Evolutionary conservation across 2,888 invertebrate genomes (phyloP), one percentile per base, ranked within the genome.

Genomic region (Drosophila imparisetae): DNA sequence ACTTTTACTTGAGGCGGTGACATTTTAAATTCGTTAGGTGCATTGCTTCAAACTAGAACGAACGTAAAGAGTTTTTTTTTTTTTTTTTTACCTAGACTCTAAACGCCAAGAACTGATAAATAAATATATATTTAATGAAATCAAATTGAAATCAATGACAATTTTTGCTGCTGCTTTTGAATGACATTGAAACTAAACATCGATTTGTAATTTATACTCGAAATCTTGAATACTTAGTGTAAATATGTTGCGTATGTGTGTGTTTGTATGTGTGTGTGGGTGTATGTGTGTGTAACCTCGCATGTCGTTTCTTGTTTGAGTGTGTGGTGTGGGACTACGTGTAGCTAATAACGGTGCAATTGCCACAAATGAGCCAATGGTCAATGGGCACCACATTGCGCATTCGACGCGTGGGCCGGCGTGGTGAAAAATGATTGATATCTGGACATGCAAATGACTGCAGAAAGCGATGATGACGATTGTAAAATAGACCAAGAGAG

Each of bases 151-250:
- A 36, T 5, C 18, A 59, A 21, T 63, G 40, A 27, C 13, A 59
- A 63, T 77, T 54, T 45, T 69, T 48, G 40, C 64, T 69, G 60
- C 32, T 36, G 61, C 60, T 80, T 55, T 71, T 70, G n/a, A 86
- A 86, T 86, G 82, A 85, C 85, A 85, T 86, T 81, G 73, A 89
- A 80, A 88, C 86, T 89, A 86, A 86, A 86, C 90, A 89, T 86
- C 90, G 85, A 86, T 85, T 72, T 63, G 71, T 82, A 61, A 55
- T 75, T 57, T 50, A 32, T 70, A 55, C 71, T 70, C 71, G 40
- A 62, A 62, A 40, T 62, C 27, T 55, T 50, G 54, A 52, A n/a
- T 57, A 24, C 30, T 29, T 27, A n/a, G 27, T 79, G 62, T 80
- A 61, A 55, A 49, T 49, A 18, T 49, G 64, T 61, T 54, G 15